Percentiles rank a stretch among this genome's conserved stretches.
phyloP scores from a whole-genome alignment of 2,888 invertebrate species.

The Beris chalybata region DNA sequence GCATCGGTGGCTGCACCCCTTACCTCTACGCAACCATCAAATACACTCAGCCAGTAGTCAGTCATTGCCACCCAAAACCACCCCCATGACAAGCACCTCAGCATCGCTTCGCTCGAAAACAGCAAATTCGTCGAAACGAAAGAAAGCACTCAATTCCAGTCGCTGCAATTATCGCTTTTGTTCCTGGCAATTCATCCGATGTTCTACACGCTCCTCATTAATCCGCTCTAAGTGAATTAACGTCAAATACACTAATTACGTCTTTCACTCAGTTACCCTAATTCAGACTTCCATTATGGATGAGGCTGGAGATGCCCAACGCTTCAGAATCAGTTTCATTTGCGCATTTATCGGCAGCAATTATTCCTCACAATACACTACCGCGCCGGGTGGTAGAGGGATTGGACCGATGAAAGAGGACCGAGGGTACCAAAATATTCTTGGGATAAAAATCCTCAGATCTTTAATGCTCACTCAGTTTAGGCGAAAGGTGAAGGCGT shows the following conservation, averaged over 20 bases:
- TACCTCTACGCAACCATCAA: conserved; percentile 1
- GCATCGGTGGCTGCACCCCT: conserved; percentile 14
- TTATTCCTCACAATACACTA: background rate
- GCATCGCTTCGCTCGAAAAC: background rate
- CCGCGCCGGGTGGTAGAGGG: no score
- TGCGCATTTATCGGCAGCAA: conserved; percentile 10
- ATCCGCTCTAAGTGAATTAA: conserved; percentile 45
- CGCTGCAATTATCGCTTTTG: conserved; percentile 32
- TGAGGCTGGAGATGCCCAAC: conserved; percentile 38
- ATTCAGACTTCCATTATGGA: conserved; percentile 43
- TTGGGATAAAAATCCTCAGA: no score
- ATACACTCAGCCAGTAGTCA: background rate
- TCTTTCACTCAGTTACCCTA: conserved; percentile 45
- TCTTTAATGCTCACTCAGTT: no score
- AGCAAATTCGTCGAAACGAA: conserved; percentile 21
- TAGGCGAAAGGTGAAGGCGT: no score
- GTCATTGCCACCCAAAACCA: background rate
- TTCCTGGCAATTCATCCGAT: conserved; percentile 34
- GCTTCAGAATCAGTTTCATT: conserved; percentile 12
- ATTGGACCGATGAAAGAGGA: no score
- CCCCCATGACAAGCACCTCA: background rate
- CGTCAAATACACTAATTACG: conserved; percentile 45
- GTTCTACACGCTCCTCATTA: conserved; percentile 43
- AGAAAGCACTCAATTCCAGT: conserved; percentile 25
- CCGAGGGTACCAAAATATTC: no score